Base-by-base conservation (phyloP, 2,888 invertebrate genomes). In the Stenoptilia bipunctidactyla region DNA sequence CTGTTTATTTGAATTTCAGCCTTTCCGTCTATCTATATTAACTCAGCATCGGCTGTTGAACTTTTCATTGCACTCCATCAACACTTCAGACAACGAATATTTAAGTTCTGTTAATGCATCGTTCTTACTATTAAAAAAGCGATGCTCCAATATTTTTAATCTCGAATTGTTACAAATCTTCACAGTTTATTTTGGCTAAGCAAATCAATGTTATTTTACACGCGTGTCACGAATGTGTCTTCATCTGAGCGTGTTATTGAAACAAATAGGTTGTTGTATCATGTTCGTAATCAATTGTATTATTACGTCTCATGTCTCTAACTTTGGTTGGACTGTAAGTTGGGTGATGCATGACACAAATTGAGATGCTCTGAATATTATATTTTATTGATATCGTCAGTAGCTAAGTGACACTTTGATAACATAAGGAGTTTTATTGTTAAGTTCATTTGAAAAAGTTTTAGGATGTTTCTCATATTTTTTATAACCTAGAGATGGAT, bases 1-100 rank as follows among this genome's bases (percentile, higher is more conserved):
- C 60, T 77, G 76, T 79, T 79, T 79, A 79, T 79, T 77, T 75
- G 76, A 74, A 75, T 74, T 75, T 72, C 67, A 63, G 66, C 65
- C 57, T 55, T 55, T 66, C 61, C 64, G 55, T 60, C 58, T 63
- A 56, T 50, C 58, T 62, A 62, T 69, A 69, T 69, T 68, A 70
- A 70, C 69, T n/a, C n/a, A 62, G 60, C 45, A 53, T n/a, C 52
- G 73, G 66, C 47, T 69, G 56, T 58, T 58, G 68, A 74, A 66
- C 76, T 58, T 30, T 30, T n/a, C n/a, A 10, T 12, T 30, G 10
- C 2, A 30, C 30, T 30, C n/a, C 30, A 10, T 30, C n/a, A 13
- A 20, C 25, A 9, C 12, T 14, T 39, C 34, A 25, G 25, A 27
- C 12, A 15, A 5, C n/a, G n/a, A n/a, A n/a, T n/a, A n/a, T n/a